Base-by-base conservation (phyloP, 2,797 vertebrate genomes). In the Nyctibius grandis region DNA sequence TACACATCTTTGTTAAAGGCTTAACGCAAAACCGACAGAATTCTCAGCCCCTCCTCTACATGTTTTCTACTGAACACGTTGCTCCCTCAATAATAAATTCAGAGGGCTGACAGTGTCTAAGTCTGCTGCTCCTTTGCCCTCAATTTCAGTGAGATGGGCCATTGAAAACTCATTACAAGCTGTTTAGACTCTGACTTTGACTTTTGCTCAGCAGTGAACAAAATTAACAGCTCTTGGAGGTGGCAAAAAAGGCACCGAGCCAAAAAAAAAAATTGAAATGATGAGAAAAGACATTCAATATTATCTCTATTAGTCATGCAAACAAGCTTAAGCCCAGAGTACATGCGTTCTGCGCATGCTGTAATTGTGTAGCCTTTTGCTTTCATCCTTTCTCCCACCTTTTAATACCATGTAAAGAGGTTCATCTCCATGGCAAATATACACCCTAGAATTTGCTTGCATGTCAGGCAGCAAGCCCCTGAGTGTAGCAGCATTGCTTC, bases 141-240 rank as follows among this genome's bases (percentile, higher is more conserved):
- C 98, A 98, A 98, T 98, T 98, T 98, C 98, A 97, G 98, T 96
- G 98, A 98, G 98, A 98, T 98, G 98, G 98, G 98, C 98, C 98
- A 98, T 98, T 98, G 98, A 98, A 98, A 98, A 98, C 98, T 98
- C 98, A 98, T 98, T 98, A 98, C 98, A 98, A 98, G 98, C 98
- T 98, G 98, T 98, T 98, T 98, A 98, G 98, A 98, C 98, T 98
- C 98, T 98, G 98, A 98, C 98, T 98, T 98, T 98, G 98, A 98
- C 98, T 98, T 98, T 98, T 98, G 98, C 98, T 98, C 97, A 80
- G 98, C 98, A 98, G 98, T 96, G 98, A 98, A 98, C 98, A 97
- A 98, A 98, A 98, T 98, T 98, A 98, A 98, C 98, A 98, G 98
- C 98, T 98, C 98, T 98, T 98, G 97, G 98, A 98, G 98, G 97